Conservation (phyloP, 1,140 invertebrate species). For the Bombus waltoni region DNA sequence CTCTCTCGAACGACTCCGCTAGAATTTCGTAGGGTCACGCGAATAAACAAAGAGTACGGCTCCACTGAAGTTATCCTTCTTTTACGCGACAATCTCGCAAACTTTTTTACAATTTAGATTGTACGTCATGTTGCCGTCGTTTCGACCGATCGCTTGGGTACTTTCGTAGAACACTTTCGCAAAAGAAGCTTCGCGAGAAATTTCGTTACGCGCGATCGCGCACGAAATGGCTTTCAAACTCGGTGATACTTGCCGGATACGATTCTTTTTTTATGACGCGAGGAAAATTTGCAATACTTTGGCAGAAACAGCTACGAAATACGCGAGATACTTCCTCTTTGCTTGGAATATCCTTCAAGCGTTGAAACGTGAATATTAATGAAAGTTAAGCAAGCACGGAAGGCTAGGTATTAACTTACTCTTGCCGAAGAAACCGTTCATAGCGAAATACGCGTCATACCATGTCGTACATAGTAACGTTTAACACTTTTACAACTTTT, state of each 20-base stretch:
- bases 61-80: too few relatives aligned
- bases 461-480: too few relatives aligned
- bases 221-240: neutral
- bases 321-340: neutral
- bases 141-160: neutral
- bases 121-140: neutral
- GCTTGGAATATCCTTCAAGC: neutral
- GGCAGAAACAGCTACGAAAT: neutral
- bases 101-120: slow-evolving; percentile 12
- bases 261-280: neutral
- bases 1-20: neutral
- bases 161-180: neutral
- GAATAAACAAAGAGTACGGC: neutral
- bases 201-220: neutral
- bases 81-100: neutral
- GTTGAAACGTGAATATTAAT: too few relatives aligned
- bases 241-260: neutral
- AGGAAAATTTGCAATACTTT: neutral
- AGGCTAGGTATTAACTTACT: too few relatives aligned
- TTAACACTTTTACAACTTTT: too few relatives aligned
- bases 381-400: too few relatives aligned
- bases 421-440: too few relatives aligned
- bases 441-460: too few relatives aligned
- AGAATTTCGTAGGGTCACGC: neutral
- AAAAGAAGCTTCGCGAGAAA: neutral